Evolutionary conservation across 2,113 vertebrate genomes (phyloP), one percentile per base, ranked within the genome.

Genomic region (Irena cyanogastra): DNA sequence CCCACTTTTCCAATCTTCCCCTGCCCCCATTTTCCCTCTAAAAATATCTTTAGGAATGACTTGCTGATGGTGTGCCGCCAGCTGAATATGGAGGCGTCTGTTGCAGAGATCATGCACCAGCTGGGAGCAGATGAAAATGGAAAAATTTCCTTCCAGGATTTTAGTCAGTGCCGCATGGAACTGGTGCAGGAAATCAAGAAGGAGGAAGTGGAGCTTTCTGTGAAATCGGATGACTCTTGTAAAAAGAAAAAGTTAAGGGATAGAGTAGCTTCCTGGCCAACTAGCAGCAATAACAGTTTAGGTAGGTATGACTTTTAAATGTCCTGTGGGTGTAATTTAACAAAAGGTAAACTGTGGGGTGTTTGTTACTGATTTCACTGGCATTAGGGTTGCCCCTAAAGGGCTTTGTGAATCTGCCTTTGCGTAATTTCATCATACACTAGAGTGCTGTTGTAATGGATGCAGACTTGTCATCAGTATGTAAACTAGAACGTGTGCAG

Each of bases 131-230:
- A 98, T 64, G 98, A 98, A 96, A 97, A 96, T n/a, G 98, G 98
- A 70, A 98, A 98, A 93, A 98, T 98, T 87, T 98, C 98, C 89
- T 98, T 98, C 82, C 98, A 98, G 88, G 98, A 98, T 96, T 99
- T 99, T 93, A 98, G 96, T 87, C 97, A 98, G 65, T 98, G 98
- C 80, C 97, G 81, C 90, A 98, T 98, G 98, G 98, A 98, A 87
- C 97, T 99, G 23, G 80, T 98, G 42, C 94, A 72, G 87, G 98
- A 99, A 97, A 99, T 99, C 95, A 97, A 97, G 68, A 98, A 98
- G 64, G 98, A 98, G 92, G 98, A 99, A 96, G 97, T 97, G 37
- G 98, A 98, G 27, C 98, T 98, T 83, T 98, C 97, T 60, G 95
- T 98, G 70, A 96, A 95, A 65, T 98, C 89, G 24, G 94, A 97